phyloP scores from a whole-genome alignment of 2,797 vertebrate genomes.

The Brachyrhaphis roseni region DNA sequence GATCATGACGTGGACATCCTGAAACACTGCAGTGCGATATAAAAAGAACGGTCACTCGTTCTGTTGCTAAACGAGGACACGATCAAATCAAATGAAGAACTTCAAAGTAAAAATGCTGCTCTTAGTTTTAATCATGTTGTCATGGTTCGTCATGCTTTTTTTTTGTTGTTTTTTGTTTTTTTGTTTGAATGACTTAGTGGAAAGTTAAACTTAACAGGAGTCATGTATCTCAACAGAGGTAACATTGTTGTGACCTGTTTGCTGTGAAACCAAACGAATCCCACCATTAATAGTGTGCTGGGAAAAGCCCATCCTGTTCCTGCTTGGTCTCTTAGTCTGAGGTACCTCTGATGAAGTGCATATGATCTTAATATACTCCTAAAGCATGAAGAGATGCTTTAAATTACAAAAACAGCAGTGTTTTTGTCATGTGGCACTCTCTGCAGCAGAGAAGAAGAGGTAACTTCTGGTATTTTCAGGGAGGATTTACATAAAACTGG shows the following conservation, averaged over 20 bases:
- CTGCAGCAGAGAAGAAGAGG: neutral
- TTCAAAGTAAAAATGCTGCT: neutral
- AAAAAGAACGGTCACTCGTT: constrained; percentile 33
- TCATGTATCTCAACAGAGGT: constrained; percentile 28
- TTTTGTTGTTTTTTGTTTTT: constrained; percentile 30
- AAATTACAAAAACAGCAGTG: neutral
- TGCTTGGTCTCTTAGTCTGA: constrained; percentile 15
- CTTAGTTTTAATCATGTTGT: neutral
- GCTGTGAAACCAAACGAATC: constrained; percentile 53
- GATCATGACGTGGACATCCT: constrained; percentile 97
- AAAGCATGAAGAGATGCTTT: neutral
- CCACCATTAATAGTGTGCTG: constrained; percentile 45
- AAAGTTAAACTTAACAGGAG: constrained; percentile 18
- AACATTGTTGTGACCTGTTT: constrained; percentile 35
- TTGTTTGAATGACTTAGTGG: constrained; percentile 30
- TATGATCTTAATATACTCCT: constrained; percentile 54
- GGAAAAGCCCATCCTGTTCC: constrained; percentile 33
- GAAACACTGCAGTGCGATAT: constrained; percentile 84
- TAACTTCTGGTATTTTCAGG: neutral
- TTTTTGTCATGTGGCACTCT: neutral
- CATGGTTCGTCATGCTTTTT: neutral
- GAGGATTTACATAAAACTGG: neutral
- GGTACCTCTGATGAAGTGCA: constrained; percentile 46
- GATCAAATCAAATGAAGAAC: constrained; percentile 26
- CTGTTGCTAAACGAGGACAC: constrained; percentile 13